These are phyloP conservation scores for Dasyprocta punctata DNA, from an alignment of 2,113 vertebrate species.

Conservation along the genomic window DNA sequence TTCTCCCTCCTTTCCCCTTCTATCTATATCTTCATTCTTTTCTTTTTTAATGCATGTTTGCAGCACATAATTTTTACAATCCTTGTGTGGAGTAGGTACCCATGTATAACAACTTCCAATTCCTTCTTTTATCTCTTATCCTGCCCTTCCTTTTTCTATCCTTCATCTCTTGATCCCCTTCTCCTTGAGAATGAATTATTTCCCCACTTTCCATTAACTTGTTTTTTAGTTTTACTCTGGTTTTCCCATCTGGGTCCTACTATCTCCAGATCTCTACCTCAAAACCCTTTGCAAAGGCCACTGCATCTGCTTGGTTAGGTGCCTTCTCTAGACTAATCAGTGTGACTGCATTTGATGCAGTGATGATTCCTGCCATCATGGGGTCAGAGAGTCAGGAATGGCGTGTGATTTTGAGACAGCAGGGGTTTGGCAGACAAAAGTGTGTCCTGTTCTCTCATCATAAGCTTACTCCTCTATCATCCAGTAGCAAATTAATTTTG, in stretches of 20 bases:
- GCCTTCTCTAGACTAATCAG: background rate
- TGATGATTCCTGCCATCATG: background rate
- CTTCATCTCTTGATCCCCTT: background rate
- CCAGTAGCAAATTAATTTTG: background rate
- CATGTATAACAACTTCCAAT: background rate
- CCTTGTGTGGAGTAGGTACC: background rate
- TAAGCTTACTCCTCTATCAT: background rate
- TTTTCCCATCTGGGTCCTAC: background rate
- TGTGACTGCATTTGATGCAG: background rate
- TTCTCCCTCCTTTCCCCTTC: background rate
- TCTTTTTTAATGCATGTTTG: background rate
- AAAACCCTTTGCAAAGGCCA: background rate
- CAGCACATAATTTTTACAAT: background rate
- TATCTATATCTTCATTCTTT: background rate
- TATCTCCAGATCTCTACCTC: background rate
- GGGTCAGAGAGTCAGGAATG: too few relatives aligned
- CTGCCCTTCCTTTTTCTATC: background rate
- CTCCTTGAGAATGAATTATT: background rate
- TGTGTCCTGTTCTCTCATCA: background rate
- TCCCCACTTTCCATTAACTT: background rate
- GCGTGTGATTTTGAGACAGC: background rate
- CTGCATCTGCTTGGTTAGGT: background rate
- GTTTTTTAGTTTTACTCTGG: background rate
- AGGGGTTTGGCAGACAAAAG: background rate
- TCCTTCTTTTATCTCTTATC: background rate